A percentile compares a stretch with the other conserved stretches of the same genome.
phyloP scores from a whole-genome alignment of 2,113 vertebrate species.

The Tonatia bakeri region DNA sequence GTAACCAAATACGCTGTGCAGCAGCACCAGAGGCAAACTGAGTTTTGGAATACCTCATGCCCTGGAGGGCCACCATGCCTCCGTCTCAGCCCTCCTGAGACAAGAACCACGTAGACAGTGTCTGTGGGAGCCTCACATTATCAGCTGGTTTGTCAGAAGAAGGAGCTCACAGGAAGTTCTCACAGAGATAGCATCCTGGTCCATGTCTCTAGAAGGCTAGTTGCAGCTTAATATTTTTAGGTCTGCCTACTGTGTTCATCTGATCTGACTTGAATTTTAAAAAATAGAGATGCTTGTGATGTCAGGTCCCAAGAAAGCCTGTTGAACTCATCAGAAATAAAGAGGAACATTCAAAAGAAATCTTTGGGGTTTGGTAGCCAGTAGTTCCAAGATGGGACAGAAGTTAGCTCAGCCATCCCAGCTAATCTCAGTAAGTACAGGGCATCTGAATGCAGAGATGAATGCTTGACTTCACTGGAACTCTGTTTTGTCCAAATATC shows the following conservation, averaged over 20 bases:
- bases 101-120: neutral
- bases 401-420: constrained; percentile 47
- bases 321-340: constrained; percentile 26
- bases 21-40: neutral
- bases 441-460: neutral
- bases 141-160: neutral
- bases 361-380: constrained; percentile 19
- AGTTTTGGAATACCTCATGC: neutral
- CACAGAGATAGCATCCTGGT: neutral
- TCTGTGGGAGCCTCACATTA: neutral
- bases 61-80: neutral
- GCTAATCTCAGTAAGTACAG: constrained; percentile 70
- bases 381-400: constrained; percentile 64
- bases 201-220: neutral
- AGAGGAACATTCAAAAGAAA: neutral
- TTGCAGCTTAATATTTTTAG: neutral
- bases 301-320: neutral
- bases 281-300: neutral
- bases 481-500: neutral
- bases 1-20: constrained; percentile 56
- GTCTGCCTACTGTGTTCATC: neutral
- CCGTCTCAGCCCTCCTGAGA: neutral
- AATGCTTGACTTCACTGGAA: neutral
- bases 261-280: constrained; percentile 10
- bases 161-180: neutral